A percentile compares a stretch with the other conserved stretches of the same genome.
Evolutionary conservation across 2,888 invertebrate genomes (phyloP).

Genomic region (Melipona bicolor): DNA sequence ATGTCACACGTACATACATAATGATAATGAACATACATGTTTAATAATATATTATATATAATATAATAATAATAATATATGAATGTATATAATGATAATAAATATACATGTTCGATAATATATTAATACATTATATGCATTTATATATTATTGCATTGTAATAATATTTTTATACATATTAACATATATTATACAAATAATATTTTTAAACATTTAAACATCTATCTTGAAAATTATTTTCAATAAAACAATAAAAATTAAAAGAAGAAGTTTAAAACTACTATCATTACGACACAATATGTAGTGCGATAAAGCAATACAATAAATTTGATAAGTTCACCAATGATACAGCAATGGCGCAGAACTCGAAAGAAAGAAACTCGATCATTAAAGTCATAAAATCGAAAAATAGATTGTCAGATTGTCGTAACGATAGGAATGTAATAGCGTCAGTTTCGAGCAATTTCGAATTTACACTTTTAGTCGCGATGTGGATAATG

Average conservation of each 20-base stretch:
- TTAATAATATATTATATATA: no score
- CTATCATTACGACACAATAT: background rate
- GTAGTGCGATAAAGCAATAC: background rate
- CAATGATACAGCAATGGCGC: background rate
- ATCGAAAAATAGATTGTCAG: constrained; percentile 22
- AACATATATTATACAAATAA: background rate
- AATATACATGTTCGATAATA: no score
- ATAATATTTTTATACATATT: no score
- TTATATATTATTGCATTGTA: no score
- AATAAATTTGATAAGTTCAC: no score
- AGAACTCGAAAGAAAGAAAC: no score
- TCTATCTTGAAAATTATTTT: background rate
- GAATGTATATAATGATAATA: no score
- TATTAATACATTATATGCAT: no score
- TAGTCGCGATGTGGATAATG: constrained; percentile 9
- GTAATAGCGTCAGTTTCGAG: background rate
- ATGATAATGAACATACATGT: no score
- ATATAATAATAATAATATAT: no score
- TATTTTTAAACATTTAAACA: background rate
- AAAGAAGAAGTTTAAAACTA: background rate
- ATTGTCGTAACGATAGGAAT: background rate
- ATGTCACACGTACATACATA: no score
- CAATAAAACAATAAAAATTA: background rate
- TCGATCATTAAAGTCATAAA: constrained; percentile 48
- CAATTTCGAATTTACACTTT: constrained; percentile 5